Percentiles rank a stretch among this genome's conserved stretches.
Evolutionary conservation across 2,888 invertebrate genomes (phyloP).

Genomic region (Endomychus coccineus): DNA sequence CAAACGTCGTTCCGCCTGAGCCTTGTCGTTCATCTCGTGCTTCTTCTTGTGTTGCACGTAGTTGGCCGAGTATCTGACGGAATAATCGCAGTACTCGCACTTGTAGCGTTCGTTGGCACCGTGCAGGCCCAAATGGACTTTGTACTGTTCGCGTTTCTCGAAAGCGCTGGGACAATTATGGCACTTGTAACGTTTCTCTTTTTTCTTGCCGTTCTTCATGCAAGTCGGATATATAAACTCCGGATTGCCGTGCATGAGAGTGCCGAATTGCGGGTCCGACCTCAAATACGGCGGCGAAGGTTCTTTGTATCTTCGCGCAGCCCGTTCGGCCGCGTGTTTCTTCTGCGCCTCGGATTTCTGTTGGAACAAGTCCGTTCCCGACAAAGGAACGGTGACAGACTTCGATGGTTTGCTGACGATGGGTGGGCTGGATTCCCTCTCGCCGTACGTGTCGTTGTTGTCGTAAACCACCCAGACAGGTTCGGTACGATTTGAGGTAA

Average conservation of each 20-base stretch:
- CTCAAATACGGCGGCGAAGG: slow-evolving; percentile 37
- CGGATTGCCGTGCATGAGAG: slow-evolving; percentile 66
- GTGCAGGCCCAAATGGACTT: slow-evolving; percentile 73
- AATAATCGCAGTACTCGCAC: slow-evolving; percentile 80
- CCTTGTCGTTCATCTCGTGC: slow-evolving; percentile 65
- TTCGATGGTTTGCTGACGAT: slow-evolving; percentile 28
- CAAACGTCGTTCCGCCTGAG: slow-evolving; percentile 50
- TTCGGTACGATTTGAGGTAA: slow-evolving; percentile 35
- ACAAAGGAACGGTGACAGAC: slow-evolving; percentile 49
- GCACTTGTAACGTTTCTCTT: slow-evolving; percentile 74
- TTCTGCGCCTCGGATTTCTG: slow-evolving; percentile 53
- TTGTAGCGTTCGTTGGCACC: slow-evolving; percentile 76
- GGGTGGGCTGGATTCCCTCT: slow-evolving; percentile 23
- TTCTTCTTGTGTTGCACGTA: slow-evolving; percentile 75
- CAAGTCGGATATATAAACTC: slow-evolving; percentile 70
- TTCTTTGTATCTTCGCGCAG: slow-evolving; percentile 48
- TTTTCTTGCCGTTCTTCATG: slow-evolving; percentile 64
- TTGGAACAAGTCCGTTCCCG: slow-evolving; percentile 60
- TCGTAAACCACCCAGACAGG: slow-evolving; percentile 45
- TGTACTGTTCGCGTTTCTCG: slow-evolving; percentile 77
- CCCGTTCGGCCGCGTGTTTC: slow-evolving; percentile 49
- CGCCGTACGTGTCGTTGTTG: slow-evolving; percentile 26
- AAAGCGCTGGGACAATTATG: slow-evolving; percentile 83
- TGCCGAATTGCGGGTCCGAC: slow-evolving; percentile 61
- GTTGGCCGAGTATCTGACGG: slow-evolving; percentile 79